phyloP scores from a whole-genome alignment of 2,888 invertebrate species.

The Epirrita christyi region DNA sequence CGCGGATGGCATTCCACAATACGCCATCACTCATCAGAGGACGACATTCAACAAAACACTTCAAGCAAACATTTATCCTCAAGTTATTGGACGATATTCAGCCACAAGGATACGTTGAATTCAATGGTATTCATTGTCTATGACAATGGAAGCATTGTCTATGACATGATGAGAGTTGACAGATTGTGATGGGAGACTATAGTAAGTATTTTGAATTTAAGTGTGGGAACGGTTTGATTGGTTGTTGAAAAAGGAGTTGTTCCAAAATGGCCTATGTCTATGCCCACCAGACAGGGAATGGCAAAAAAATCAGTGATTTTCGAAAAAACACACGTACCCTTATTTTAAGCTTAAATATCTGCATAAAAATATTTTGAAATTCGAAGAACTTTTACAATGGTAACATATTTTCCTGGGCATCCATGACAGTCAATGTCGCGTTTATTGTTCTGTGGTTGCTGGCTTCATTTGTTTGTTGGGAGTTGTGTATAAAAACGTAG shows the following conservation, averaged over 20 bases:
- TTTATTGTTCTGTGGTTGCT: too few relatives aligned
- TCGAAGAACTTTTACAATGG: too few relatives aligned
- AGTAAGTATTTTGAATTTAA: conserved; percentile 11
- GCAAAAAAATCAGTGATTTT: too few relatives aligned
- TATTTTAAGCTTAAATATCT: too few relatives aligned
- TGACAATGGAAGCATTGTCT: conserved; percentile 20
- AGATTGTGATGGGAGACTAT: conserved; percentile 17
- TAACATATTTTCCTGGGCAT: too few relatives aligned
- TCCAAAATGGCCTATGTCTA: too few relatives aligned
- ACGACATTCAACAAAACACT: conserved; percentile 17
- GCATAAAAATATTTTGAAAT: too few relatives aligned
- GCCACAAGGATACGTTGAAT: conserved; percentile 4
- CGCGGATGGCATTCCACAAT: conserved; percentile 20
- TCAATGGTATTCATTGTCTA: conserved; percentile 11
- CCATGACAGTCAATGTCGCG: too few relatives aligned
- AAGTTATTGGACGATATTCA: conserved; percentile 24
- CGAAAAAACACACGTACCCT: too few relatives aligned
- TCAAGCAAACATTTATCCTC: conserved; percentile 10
- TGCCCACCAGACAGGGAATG: too few relatives aligned
- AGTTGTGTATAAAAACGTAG: too few relatives aligned
- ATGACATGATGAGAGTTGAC: conserved; percentile 27
- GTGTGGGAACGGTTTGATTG: conserved; percentile 13
- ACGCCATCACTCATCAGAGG: conserved; percentile 1
- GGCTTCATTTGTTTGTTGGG: too few relatives aligned
- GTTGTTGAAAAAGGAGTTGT: not conserved